These are phyloP conservation scores for Mnemiopsis leidyi DNA, from an alignment of 37 sponge, comb jelly and placozoan genomes.

Conservation along the genomic window DNA sequence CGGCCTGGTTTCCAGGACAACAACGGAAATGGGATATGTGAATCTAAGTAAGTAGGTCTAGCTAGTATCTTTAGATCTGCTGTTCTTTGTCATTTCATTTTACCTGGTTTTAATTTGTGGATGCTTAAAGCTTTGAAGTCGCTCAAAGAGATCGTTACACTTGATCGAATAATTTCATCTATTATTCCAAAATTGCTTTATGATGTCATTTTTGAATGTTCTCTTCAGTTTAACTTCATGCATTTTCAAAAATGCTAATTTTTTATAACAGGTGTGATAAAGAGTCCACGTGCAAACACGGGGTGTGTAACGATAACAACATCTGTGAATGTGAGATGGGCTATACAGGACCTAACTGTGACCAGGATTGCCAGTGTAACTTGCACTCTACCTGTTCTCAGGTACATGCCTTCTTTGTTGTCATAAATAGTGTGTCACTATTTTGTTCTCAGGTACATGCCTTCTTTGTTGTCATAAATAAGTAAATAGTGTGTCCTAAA, in stretches of 20 bases:
- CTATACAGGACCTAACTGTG: slow-evolving; percentile 40
- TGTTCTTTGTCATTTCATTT: too few species aligned
- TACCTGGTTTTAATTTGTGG: too few species aligned
- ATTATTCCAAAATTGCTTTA: too few species aligned
- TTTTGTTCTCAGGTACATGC: slow-evolving; percentile 8
- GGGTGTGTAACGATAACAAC: slow-evolving; percentile 10
- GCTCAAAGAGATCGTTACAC: too few species aligned
- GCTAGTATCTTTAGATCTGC: too few species aligned
- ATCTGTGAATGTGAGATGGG: slow-evolving; percentile 49
- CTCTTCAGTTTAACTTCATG: too few species aligned
- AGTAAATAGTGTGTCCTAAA: too few species aligned
- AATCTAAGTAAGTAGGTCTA: background rate
- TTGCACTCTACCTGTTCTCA: slow-evolving; percentile 33
- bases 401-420: background rate
- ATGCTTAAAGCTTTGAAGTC: too few species aligned
- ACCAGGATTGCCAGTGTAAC: slow-evolving; percentile 60
- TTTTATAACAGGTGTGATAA: slow-evolving; percentile 56
- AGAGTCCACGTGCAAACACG: background rate
- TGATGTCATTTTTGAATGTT: too few species aligned
- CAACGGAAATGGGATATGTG: background rate
- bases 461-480: background rate
- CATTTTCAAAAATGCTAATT: too few species aligned
- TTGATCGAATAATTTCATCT: too few species aligned
- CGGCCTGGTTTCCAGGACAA: background rate
- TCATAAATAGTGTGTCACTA: background rate